A percentile compares a stretch with the other conserved stretches of the same genome.
Evolutionary conservation across 2,797 vertebrate species (phyloP).

Genomic region (Peromyscus nudipes): DNA sequence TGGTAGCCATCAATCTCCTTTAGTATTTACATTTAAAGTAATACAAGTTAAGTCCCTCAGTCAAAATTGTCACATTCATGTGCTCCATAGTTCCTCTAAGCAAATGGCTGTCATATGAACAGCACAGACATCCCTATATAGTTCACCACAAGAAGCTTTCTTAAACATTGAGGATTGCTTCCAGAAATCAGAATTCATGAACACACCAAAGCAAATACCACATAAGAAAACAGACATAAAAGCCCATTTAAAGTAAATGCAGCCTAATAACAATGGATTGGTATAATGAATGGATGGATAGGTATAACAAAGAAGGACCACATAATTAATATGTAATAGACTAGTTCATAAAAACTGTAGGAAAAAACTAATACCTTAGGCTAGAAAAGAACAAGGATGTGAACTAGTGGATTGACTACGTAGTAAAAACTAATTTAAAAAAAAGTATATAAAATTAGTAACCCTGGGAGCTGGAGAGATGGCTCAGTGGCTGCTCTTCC

Average conservation of each 20-base stretch:
- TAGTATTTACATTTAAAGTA: background rate
- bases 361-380: conserved; percentile 1
- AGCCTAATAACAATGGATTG: background rate
- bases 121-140: background rate
- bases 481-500: background rate
- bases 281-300: background rate
- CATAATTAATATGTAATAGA: conserved; percentile 11
- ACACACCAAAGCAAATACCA: background rate
- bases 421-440: conserved; percentile 13
- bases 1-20: background rate
- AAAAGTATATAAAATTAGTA: conserved; percentile 32
- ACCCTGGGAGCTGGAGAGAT: background rate
- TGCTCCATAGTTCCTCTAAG: background rate
- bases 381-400: conserved; percentile 10
- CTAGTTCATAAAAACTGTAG: background rate
- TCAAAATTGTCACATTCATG: background rate
- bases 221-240: background rate
- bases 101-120: background rate
- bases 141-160: background rate
- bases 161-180: background rate
- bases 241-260: background rate
- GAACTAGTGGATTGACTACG: background rate
- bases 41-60: background rate
- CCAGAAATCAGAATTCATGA: conserved; percentile 19
- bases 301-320: background rate